Conservation (phyloP, 1,140 invertebrate species). For the Linepithema humile region DNA sequence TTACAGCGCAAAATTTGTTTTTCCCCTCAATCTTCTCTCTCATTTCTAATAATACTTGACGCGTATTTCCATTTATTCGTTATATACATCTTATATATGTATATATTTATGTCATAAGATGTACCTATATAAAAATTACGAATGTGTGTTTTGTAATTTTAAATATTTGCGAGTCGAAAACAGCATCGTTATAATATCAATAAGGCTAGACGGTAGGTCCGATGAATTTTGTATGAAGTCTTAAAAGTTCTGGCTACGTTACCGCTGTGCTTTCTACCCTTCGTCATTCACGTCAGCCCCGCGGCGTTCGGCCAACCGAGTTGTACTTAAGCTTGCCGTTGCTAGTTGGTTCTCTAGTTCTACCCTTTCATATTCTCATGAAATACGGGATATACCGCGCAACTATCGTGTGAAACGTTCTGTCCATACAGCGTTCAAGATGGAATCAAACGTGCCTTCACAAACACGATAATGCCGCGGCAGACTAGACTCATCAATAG, state of each 20-base stretch:
- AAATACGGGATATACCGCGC: conserved; percentile 8
- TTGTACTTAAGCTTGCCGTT: conserved; percentile 16
- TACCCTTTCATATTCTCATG: conserved; percentile 38
- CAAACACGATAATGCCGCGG: neutral
- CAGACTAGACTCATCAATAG: neutral
- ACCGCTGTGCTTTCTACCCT: neutral
- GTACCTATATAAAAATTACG: too few species aligned
- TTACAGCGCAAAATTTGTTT: neutral
- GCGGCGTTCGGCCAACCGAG: conserved; percentile 14
- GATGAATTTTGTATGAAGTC: conserved; percentile 14
- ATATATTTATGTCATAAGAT: too few species aligned
- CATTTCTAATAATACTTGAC: too few species aligned
- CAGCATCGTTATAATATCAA: neutral
- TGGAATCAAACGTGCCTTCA: conserved; percentile 13
- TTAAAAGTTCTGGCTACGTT: conserved; percentile 1
- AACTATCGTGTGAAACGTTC: conserved; percentile 31
- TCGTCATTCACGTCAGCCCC: neutral
- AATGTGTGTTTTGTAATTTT: too few species aligned
- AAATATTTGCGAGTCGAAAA: neutral
- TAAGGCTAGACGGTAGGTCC: neutral
- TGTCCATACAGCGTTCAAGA: conserved; percentile 1
- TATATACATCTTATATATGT: too few species aligned
- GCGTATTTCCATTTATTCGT: too few species aligned
- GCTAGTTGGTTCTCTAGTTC: conserved; percentile 16
- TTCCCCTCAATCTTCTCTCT: neutral